phyloP scores from a whole-genome alignment of 2,797 vertebrate genomes.

The Siniperca undulata region DNA sequence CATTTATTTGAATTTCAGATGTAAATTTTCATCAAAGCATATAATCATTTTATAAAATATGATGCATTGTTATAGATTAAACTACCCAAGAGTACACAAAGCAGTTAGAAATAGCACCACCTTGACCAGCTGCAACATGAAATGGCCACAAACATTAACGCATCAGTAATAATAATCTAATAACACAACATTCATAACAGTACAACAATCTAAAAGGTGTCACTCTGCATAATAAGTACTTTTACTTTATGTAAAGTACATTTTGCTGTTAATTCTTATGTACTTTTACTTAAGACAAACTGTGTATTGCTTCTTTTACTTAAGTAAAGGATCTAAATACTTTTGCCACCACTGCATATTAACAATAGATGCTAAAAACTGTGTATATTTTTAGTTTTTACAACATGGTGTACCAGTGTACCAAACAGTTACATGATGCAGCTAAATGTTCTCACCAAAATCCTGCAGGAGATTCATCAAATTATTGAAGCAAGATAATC shows the following conservation, averaged over 20 bases:
- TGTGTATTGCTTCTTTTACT: background rate
- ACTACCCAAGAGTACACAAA: background rate
- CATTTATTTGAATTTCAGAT: background rate
- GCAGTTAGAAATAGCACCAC: background rate
- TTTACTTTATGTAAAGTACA: background rate
- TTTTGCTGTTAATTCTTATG: background rate
- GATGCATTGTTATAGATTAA: background rate
- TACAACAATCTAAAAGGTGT: background rate
- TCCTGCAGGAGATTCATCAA: background rate
- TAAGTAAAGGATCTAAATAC: background rate
- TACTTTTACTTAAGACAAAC: background rate
- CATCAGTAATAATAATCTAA: background rate
- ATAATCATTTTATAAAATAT: background rate
- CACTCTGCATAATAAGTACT: background rate
- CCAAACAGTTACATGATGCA: background rate
- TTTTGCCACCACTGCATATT: background rate
- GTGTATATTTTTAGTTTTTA: background rate
- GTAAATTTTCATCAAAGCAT: background rate
- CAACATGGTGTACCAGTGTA: background rate
- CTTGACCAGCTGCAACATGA: background rate
- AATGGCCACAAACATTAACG: background rate
- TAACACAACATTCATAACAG: background rate
- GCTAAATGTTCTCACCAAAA: background rate
- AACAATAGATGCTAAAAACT: background rate
- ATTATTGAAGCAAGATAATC: background rate